Percentiles rank a stretch among this genome's conserved stretches.
Conservation (phyloP, 2,888 invertebrate species). For the Alloscopus bannaensis region DNA sequence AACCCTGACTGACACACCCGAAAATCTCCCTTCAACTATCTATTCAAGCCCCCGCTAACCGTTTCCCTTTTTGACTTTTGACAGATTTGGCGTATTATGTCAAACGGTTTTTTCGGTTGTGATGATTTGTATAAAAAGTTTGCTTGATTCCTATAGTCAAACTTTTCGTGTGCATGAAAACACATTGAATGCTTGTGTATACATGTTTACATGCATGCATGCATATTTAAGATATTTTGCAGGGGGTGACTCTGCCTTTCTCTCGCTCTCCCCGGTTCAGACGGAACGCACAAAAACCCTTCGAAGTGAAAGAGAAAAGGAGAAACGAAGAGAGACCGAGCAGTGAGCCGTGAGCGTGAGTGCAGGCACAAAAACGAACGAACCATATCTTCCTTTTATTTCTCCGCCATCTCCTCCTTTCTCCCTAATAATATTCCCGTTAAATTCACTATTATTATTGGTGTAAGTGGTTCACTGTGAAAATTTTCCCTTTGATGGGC, state of each 20-base stretch:
- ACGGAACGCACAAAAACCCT: no score
- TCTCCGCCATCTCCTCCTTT: background rate
- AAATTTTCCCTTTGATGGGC: no score
- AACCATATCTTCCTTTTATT: constrained; percentile 1
- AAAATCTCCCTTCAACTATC: constrained; percentile 50
- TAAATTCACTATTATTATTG: constrained; percentile 4
- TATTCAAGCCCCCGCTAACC: constrained; percentile 9
- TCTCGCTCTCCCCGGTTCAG: no score
- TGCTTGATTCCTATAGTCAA: background rate
- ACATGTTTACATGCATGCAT: constrained; percentile 16
- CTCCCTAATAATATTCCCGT: background rate
- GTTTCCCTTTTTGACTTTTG: constrained; percentile 59
- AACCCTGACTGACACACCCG: constrained; percentile 58
- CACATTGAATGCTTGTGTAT: background rate
- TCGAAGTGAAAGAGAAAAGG: constrained; percentile 6
- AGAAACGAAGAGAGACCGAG: constrained; percentile 10
- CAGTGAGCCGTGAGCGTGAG: no score
- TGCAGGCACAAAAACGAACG: no score
- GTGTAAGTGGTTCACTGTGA: background rate
- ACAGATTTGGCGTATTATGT: constrained; percentile 64
- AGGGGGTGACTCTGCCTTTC: no score
- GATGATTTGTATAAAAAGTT: constrained; percentile 29
- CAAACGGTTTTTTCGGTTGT: constrained; percentile 55
- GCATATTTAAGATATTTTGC: constrained; percentile 22
- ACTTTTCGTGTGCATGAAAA: no score